These are phyloP conservation scores for Pelagia noctiluca DNA, from an alignment of 30 jellyfish, hydroid and myxozoan genomes.

Conservation along the genomic window DNA sequence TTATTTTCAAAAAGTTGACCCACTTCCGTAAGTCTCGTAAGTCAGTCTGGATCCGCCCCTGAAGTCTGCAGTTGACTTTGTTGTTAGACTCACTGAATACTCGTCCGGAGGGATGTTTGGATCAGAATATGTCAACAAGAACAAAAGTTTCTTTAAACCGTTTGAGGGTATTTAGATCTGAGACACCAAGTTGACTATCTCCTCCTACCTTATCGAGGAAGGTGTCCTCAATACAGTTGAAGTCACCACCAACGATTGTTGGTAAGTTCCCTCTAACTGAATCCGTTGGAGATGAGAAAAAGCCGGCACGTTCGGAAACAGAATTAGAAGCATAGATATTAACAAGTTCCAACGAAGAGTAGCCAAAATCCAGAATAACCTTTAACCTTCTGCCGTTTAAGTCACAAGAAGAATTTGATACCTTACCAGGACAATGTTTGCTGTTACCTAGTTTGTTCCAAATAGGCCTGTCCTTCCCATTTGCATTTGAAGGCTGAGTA, in stretches of 20 bases:
- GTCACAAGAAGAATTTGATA: background rate
- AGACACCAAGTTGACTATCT: background rate
- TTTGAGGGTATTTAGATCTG: background rate
- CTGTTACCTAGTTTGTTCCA: conserved; percentile 2
- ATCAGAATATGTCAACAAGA: background rate
- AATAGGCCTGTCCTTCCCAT: conserved; percentile 3
- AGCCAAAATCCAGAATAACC: background rate
- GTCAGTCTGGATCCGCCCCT: no score
- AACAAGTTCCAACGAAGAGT: background rate
- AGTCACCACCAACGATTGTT: conserved; percentile 8
- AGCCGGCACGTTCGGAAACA: background rate
- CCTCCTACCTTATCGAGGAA: conserved; percentile 4
- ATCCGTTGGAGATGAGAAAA: background rate
- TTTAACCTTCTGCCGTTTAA: background rate
- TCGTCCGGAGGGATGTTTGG: background rate
- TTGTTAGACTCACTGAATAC: background rate
- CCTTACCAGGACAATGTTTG: background rate
- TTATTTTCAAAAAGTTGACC: no score
- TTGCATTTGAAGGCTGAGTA: background rate
- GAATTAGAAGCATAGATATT: conserved; percentile 1
- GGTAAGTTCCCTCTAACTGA: background rate
- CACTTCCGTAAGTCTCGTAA: no score
- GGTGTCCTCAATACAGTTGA: background rate
- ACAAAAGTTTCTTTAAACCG: background rate
- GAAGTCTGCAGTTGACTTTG: no score